Evolutionary conservation across 2,797 vertebrate species (phyloP).

Genomic region (Ptychobarbus kaznakovi): DNA sequence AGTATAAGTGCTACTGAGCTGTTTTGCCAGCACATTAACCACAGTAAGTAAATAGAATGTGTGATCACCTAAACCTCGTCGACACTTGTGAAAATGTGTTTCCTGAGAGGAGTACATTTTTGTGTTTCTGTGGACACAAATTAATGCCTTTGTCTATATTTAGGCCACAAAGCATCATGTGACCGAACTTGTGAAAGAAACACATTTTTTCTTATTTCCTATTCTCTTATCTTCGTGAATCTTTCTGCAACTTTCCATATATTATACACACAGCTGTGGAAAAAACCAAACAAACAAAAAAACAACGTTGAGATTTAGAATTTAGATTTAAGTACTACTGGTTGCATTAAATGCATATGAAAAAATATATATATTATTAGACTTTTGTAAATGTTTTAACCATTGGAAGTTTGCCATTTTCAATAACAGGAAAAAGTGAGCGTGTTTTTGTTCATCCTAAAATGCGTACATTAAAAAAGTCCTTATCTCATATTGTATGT

Average conservation of each 20-base stretch:
- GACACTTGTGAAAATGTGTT: background rate
- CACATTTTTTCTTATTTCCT: background rate
- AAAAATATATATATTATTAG: background rate
- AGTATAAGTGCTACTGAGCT: background rate
- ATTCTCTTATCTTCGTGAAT: background rate
- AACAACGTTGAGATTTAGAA: background rate
- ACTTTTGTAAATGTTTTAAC: background rate
- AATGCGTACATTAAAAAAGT: background rate
- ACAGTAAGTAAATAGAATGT: background rate
- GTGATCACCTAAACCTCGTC: background rate
- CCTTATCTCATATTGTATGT: background rate
- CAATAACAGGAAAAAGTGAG: background rate
- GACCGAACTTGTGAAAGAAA: background rate
- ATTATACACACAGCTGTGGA: background rate
- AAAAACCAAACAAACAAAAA: background rate
- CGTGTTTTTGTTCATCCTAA: background rate
- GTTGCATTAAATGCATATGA: background rate
- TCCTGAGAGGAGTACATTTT: background rate
- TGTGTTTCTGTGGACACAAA: background rate
- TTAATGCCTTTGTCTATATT: background rate
- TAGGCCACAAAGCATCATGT: constrained; percentile 14
- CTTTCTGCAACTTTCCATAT: background rate
- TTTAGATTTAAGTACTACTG: background rate
- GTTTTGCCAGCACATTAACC: background rate
- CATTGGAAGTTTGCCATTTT: background rate